Evolutionary conservation across 2,113 vertebrate genomes (phyloP).

Genomic region (Talpa occidentalis): DNA sequence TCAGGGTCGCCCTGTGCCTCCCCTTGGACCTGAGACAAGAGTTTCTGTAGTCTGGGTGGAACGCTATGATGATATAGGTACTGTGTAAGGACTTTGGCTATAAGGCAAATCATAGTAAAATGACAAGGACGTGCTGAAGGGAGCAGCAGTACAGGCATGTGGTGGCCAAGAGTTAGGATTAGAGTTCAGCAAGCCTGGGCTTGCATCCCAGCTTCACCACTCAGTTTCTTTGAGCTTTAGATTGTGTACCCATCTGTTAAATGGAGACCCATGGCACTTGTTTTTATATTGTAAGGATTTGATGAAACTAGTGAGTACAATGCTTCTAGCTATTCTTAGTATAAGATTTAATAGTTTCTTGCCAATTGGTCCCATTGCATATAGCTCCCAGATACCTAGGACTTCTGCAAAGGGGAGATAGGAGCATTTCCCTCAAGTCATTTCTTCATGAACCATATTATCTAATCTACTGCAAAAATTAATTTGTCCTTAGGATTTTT

Average conservation of each 20-base stretch:
- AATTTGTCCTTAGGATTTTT: conserved; percentile 25
- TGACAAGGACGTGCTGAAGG: not conserved
- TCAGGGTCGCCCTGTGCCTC: conserved; percentile 92
- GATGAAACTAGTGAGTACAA: not conserved
- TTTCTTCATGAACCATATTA: not conserved
- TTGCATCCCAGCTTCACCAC: not conserved
- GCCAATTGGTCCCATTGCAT: not conserved
- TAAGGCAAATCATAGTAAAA: not conserved
- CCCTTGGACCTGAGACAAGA: conserved; percentile 96
- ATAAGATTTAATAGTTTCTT: not conserved
- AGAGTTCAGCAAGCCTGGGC: not conserved
- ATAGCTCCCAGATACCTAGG: not conserved
- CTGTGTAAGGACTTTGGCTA: not conserved
- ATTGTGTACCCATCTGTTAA: not conserved
- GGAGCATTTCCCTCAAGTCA: not conserved
- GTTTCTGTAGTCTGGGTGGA: conserved; percentile 98
- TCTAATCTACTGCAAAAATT: conserved; percentile 17
- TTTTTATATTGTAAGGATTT: not conserved
- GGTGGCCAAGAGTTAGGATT: not conserved
- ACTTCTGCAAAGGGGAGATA: not conserved
- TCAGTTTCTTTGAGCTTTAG: not conserved
- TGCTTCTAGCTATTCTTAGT: not conserved
- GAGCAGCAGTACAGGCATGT: not conserved
- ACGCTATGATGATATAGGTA: conserved; percentile 97
- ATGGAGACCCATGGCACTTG: not conserved